phyloP scores from a whole-genome alignment of 92 coral and sea anemone species.

The Heliopora coerulea region DNA sequence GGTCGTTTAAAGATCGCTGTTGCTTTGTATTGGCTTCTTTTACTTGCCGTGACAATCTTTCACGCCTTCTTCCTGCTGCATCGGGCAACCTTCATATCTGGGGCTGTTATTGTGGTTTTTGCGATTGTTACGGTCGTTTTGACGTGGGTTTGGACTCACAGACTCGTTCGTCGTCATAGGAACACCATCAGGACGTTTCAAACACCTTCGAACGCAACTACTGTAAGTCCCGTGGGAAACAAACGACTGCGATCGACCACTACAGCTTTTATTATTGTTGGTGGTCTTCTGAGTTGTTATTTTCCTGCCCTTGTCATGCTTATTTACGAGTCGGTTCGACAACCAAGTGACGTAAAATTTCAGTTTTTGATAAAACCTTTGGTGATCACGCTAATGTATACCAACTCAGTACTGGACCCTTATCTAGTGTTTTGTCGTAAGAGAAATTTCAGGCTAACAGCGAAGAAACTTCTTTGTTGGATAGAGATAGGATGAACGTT shows the following conservation, averaged over 20 bases:
- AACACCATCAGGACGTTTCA: background rate
- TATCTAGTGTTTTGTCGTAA: background rate
- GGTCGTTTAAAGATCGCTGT: background rate
- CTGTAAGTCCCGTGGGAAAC: background rate
- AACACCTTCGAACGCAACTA: background rate
- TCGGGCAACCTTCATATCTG: background rate
- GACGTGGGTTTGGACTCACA: constrained; percentile 8
- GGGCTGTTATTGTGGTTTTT: background rate
- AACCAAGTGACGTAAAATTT: background rate
- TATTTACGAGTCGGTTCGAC: background rate
- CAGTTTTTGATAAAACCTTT: background rate
- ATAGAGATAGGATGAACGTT: no score
- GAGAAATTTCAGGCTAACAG: background rate
- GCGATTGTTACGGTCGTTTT: background rate
- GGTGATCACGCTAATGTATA: background rate
- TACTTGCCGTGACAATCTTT: no score
- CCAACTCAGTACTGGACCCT: constrained; percentile 1
- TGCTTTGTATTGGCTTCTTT: background rate
- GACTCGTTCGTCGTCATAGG: constrained; percentile 1
- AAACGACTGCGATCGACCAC: background rate
- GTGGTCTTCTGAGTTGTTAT: background rate
- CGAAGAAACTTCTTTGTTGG: background rate
- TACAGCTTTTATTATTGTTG: background rate
- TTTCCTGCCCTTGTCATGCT: background rate
- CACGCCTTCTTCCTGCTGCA: no score